phyloP scores from a whole-genome alignment of 2,113 vertebrate genomes.

The Protomyctophum bolini region DNA sequence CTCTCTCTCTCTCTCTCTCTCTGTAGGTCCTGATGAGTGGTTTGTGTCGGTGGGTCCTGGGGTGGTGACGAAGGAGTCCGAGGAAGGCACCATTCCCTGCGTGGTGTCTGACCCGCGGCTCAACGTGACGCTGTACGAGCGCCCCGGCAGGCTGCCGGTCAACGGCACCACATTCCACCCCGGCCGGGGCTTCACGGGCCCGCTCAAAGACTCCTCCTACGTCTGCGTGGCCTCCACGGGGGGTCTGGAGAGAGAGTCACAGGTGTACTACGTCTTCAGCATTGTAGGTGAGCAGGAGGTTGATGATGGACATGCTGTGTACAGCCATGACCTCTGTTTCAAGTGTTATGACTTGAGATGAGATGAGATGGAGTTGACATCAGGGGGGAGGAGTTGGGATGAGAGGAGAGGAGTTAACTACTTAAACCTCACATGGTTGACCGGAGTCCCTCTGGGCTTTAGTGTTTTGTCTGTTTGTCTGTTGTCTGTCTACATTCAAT shows the following conservation, averaged over 20 bases:
- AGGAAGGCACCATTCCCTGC: constrained; percentile 86
- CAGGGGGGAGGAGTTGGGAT: no score
- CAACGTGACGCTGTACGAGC: constrained; percentile 85
- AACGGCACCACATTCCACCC: constrained; percentile 73
- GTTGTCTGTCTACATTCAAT: no score
- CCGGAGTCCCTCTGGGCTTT: no score
- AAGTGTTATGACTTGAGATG: no score
- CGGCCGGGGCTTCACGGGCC: constrained; percentile 85
- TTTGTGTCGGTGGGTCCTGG: constrained; percentile 79
- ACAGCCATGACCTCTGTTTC: no score
- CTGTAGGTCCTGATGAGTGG: constrained; percentile 84
- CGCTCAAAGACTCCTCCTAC: constrained; percentile 87
- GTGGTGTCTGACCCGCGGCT: constrained; percentile 87
- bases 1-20: background rate
- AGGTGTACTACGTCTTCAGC: constrained; percentile 85
- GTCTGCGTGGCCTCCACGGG: constrained; percentile 80
- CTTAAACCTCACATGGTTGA: no score
- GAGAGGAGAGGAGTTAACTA: no score
- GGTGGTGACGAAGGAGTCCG: constrained; percentile 83
- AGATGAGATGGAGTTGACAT: no score
- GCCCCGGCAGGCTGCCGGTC: constrained; percentile 67
- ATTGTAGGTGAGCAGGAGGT: constrained; percentile 78
- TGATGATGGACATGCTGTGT: no score
- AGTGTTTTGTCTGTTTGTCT: no score
- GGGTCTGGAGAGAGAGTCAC: constrained; percentile 79